Percentiles rank a stretch among this genome's conserved stretches.
phyloP scores from a whole-genome alignment of 2,888 invertebrate species.

The Muscina levida region DNA sequence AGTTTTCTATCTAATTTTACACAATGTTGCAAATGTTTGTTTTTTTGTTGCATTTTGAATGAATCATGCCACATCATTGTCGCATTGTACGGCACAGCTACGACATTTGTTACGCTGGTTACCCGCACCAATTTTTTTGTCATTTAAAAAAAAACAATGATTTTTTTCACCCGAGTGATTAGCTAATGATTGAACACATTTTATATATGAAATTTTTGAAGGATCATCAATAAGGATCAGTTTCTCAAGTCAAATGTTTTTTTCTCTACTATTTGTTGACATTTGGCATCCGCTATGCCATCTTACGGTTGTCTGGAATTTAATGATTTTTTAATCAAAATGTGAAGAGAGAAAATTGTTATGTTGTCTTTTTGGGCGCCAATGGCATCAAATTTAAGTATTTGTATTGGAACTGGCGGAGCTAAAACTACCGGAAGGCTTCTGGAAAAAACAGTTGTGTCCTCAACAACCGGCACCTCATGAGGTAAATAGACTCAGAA shows the following conservation, averaged over 20 bases:
- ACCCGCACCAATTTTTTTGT: slow-evolving; percentile 44
- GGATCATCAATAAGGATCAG: slow-evolving; percentile 32
- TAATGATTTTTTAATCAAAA: not conserved
- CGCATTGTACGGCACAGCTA: slow-evolving; percentile 6
- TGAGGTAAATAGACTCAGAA: too few relatives aligned
- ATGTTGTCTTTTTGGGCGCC: too few relatives aligned
- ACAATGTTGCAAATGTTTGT: slow-evolving; percentile 49
- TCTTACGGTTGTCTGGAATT: slow-evolving; percentile 60
- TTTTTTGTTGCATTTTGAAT: slow-evolving; percentile 32
- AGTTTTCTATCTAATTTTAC: slow-evolving; percentile 42
- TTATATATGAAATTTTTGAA: not conserved
- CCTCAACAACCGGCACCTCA: too few relatives aligned
- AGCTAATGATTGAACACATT: slow-evolving; percentile 46
- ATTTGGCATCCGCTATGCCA: slow-evolving; percentile 67
- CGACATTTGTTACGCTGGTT: slow-evolving; percentile 61
- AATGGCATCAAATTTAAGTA: too few relatives aligned
- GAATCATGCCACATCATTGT: slow-evolving; percentile 12
- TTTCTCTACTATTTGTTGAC: slow-evolving; percentile 69
- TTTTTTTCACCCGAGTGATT: slow-evolving; percentile 22
- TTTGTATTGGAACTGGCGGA: too few relatives aligned
- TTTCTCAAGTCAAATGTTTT: slow-evolving; percentile 21
- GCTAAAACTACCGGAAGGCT: too few relatives aligned
- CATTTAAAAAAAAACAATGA: slow-evolving; percentile 12
- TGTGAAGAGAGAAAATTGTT: too few relatives aligned
- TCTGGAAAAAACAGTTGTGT: too few relatives aligned